Conservation (phyloP, 2,797 vertebrate species). For the Eulemur coronatus region DNA sequence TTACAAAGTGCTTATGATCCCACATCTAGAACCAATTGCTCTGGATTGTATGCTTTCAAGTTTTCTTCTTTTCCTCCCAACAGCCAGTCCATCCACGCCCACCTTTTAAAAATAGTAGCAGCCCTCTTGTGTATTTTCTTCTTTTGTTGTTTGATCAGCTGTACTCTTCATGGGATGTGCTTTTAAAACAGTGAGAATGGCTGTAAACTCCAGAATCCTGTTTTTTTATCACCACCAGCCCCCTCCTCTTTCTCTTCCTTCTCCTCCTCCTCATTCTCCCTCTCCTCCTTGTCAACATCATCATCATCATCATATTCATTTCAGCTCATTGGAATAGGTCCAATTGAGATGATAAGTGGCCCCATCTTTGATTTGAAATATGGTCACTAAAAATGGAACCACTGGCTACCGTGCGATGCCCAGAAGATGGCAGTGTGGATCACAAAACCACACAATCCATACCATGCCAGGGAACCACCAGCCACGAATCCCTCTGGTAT, state of each 20-base stretch:
- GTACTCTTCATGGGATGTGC: neutral
- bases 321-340: neutral
- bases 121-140: neutral
- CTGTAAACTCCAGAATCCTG: neutral
- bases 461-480: accelerated
- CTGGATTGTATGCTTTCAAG: neutral
- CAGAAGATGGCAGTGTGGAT: slow-evolving; percentile 79
- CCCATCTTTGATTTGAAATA: neutral
- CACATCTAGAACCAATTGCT: neutral
- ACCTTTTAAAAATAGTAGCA: neutral
- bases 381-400: neutral
- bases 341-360: neutral
- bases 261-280: neutral
- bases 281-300: neutral
- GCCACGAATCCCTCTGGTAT: neutral
- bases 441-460: neutral
- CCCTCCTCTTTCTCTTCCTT: neutral
- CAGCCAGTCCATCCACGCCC: neutral
- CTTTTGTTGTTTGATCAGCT: neutral
- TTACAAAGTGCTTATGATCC: neutral
- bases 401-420: neutral
- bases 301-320: neutral
- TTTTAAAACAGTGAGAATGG: neutral
- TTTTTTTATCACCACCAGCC: neutral
- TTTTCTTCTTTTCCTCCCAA: neutral